Evolutionary conservation across 2,888 invertebrate species (phyloP).

Genomic region (Epinotia bilunana): DNA sequence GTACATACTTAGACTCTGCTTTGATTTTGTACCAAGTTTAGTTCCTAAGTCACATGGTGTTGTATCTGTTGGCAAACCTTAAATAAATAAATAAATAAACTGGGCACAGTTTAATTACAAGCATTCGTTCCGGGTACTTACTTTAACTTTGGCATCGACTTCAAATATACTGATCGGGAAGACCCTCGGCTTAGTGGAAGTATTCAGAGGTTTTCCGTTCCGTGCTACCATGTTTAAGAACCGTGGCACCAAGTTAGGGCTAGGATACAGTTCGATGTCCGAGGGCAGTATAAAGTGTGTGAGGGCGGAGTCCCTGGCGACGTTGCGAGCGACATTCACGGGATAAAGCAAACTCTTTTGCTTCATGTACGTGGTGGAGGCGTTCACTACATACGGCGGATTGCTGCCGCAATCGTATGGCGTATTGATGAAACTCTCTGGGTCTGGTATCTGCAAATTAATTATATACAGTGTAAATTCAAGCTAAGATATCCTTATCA

Average conservation of each 20-base stretch:
- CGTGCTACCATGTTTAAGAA: conserved; percentile 94
- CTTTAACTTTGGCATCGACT: conserved; percentile 85
- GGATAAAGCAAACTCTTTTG: conserved; percentile 93
- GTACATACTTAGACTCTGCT: no score
- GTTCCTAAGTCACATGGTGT: no score
- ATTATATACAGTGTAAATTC: neutral
- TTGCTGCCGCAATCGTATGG: conserved; percentile 89
- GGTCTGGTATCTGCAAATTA: conserved; percentile 86
- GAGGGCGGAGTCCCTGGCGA: conserved; percentile 92
- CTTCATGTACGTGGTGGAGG: conserved; percentile 89
- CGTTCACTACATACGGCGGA: conserved; percentile 88
- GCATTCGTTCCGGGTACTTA: conserved; percentile 54
- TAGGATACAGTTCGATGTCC: conserved; percentile 96
- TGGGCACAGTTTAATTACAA: neutral
- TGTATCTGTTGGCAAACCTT: no score
- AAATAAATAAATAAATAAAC: neutral
- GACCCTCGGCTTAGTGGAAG: conserved; percentile 86
- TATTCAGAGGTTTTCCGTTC: conserved; percentile 86
- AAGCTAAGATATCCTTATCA: neutral
- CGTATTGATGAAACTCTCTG: conserved; percentile 85
- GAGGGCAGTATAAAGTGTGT: conserved; percentile 94
- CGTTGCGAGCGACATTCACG: conserved; percentile 94
- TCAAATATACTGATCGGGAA: conserved; percentile 96
- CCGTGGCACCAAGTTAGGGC: conserved; percentile 90
- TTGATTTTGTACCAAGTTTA: no score